Evolutionary conservation across 2,888 invertebrate genomes (phyloP).

Genomic region (Drosophila leonis): DNA sequence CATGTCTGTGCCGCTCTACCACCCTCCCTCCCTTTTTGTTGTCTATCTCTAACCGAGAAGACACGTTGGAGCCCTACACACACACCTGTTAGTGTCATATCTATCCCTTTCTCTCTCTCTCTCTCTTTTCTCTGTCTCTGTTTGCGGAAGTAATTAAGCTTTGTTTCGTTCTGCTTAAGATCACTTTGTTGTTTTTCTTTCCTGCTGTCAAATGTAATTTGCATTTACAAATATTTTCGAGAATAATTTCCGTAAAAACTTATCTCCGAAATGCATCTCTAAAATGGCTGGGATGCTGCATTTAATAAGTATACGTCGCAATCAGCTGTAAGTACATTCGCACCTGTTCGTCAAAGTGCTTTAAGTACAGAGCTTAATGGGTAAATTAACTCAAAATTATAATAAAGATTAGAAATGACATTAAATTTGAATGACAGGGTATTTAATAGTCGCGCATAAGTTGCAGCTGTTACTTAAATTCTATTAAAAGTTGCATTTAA

Average conservation of each 20-base stretch:
- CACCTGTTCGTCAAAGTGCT: slow-evolving; percentile 20
- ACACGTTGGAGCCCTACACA: slow-evolving; percentile 24
- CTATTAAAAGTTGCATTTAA: too few species aligned
- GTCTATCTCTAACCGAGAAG: slow-evolving; percentile 13
- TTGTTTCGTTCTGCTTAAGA: slow-evolving; percentile 36
- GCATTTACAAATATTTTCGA: slow-evolving; percentile 43
- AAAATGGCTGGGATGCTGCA: slow-evolving; percentile 27
- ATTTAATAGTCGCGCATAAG: background rate
- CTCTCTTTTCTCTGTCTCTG: slow-evolving; percentile 10
- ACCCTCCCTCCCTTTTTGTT: slow-evolving; percentile 5
- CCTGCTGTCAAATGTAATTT: slow-evolving; percentile 45
- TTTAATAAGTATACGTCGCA: slow-evolving; percentile 37
- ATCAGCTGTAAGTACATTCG: slow-evolving; percentile 18
- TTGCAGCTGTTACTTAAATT: too few species aligned
- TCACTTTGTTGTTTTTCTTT: slow-evolving; percentile 22
- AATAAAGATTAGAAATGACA: background rate
- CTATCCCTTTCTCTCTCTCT: background rate
- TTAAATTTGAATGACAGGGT: background rate
- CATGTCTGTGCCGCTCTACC: slow-evolving; percentile 1
- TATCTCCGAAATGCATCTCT: slow-evolving; percentile 43
- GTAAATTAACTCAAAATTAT: background rate
- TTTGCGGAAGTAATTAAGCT: slow-evolving; percentile 51
- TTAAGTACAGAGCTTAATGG: background rate
- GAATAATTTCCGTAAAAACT: slow-evolving; percentile 43
- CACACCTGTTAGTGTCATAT: slow-evolving; percentile 26